A percentile compares a stretch with the other conserved stretches of the same genome.
Evolutionary conservation across 2,888 invertebrate genomes (phyloP).

Genomic region (Eudemis profundana): DNA sequence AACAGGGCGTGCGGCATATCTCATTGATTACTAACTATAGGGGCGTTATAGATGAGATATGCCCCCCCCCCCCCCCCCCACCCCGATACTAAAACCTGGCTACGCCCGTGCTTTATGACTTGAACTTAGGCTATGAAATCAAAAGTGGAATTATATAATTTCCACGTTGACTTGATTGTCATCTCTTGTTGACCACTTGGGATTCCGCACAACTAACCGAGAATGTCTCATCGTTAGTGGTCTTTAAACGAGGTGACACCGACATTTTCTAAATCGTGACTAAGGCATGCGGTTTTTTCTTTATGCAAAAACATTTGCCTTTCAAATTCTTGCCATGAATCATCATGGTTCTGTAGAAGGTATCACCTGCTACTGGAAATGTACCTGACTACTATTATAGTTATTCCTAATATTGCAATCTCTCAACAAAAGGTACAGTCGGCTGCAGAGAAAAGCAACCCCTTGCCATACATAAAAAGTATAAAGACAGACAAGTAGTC

Average conservation of each 20-base stretch:
- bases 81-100: not conserved
- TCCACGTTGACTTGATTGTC: slow-evolving; percentile 1
- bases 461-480: too few species aligned
- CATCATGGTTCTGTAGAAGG: slow-evolving; percentile 37
- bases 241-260: slow-evolving; percentile 35
- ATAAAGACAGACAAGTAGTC: too few species aligned
- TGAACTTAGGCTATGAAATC: not conserved
- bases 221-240: slow-evolving; percentile 27
- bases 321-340: slow-evolving; percentile 46
- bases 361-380: slow-evolving; percentile 16
- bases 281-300: slow-evolving; percentile 44
- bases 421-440: too few species aligned
- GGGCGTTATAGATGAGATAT: too few species aligned
- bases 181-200: not conserved
- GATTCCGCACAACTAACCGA: not conserved
- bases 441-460: too few species aligned
- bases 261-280: slow-evolving; percentile 43
- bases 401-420: too few species aligned
- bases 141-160: not conserved
- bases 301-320: slow-evolving; percentile 44
- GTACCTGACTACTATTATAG: not conserved
- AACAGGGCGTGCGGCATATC: too few species aligned
- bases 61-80: too few species aligned
- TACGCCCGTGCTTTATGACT: too few species aligned
- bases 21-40: too few species aligned